These are phyloP conservation scores for Pogonomyrmex californicus DNA, from an alignment of 1,140 invertebrate genomes.

Conservation along the genomic window DNA sequence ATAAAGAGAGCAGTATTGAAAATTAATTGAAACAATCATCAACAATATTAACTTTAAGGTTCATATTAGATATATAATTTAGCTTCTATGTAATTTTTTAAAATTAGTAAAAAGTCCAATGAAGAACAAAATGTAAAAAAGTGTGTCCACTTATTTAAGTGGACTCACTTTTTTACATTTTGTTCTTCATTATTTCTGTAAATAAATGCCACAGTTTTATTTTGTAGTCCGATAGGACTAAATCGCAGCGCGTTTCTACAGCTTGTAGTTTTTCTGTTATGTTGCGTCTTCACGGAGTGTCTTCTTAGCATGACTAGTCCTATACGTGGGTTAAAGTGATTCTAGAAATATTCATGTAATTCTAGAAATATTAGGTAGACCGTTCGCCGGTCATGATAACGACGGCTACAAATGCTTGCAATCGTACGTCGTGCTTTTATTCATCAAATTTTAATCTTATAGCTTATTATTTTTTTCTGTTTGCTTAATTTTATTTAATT, in stretches of 20 bases:
- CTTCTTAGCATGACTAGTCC: conserved; percentile 28
- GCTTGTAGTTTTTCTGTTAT: conserved; percentile 45
- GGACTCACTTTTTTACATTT: not conserved
- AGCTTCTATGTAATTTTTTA: not conserved
- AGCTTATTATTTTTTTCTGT: conserved; percentile 1
- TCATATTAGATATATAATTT: not conserved
- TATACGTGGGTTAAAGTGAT: not conserved
- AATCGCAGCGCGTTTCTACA: not conserved
- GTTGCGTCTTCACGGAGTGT: conserved; percentile 17
- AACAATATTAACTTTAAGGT: conserved; percentile 7
- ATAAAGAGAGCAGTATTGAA: not conserved
- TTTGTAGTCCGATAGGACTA: not conserved
- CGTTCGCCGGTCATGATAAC: conserved; percentile 8
- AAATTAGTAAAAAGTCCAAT: conserved; percentile 5
- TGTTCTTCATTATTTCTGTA: conserved; percentile 9
- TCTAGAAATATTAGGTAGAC: too few species aligned
- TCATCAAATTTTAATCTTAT: not conserved
- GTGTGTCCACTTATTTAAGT: conserved; percentile 2
- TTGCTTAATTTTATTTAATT: not conserved
- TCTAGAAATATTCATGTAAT: conserved; percentile 39
- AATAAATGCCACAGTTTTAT: not conserved
- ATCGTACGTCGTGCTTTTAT: conserved; percentile 20
- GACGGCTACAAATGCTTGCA: conserved; percentile 20
- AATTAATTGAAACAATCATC: not conserved
- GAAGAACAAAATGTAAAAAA: too few species aligned